Percentiles rank a stretch among this genome's conserved stretches.
phyloP scores from a whole-genome alignment of 2,888 invertebrate genomes.

The Molanna angustata region DNA sequence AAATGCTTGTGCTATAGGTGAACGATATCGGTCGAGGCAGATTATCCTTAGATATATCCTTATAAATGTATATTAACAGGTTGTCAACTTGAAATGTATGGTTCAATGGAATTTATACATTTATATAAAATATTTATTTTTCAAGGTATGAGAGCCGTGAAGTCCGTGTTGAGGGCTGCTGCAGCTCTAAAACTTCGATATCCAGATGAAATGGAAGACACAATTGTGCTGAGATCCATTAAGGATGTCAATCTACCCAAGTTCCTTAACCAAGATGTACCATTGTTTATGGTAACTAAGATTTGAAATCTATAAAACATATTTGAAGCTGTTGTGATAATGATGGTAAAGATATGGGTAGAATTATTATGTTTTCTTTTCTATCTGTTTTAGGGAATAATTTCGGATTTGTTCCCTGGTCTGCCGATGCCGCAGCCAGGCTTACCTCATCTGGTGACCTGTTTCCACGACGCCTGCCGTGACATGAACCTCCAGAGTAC shows the following conservation, averaged over 20 bases:
- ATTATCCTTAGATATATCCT: no score
- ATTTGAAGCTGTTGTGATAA: no score
- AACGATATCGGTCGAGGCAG: no score
- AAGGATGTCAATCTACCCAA: constrained; percentile 94
- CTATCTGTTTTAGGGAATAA: constrained; percentile 69
- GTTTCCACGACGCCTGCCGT: constrained; percentile 60
- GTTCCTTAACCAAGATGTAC: constrained; percentile 84
- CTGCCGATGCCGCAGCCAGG: constrained; percentile 75
- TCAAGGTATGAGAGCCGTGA: constrained; percentile 88
- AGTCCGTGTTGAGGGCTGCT: constrained; percentile 88
- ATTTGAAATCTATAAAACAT: no score
- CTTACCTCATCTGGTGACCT: constrained; percentile 57
- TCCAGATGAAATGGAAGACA: constrained; percentile 84
- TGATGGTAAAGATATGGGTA: not conserved
- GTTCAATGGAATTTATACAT: no score
- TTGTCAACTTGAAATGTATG: no score
- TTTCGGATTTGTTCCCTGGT: constrained; percentile 91
- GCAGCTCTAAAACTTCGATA: constrained; percentile 87
- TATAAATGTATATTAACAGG: no score
- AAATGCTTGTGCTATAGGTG: no score
- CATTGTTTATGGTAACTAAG: constrained; percentile 69
- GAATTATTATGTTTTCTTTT: not conserved
- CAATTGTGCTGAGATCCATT: constrained; percentile 83
- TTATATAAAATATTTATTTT: no score
- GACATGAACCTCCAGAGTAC: constrained; percentile 80